Evolutionary conservation across 1,140 invertebrate species (phyloP).

Genomic region (Cydia strobilella): DNA sequence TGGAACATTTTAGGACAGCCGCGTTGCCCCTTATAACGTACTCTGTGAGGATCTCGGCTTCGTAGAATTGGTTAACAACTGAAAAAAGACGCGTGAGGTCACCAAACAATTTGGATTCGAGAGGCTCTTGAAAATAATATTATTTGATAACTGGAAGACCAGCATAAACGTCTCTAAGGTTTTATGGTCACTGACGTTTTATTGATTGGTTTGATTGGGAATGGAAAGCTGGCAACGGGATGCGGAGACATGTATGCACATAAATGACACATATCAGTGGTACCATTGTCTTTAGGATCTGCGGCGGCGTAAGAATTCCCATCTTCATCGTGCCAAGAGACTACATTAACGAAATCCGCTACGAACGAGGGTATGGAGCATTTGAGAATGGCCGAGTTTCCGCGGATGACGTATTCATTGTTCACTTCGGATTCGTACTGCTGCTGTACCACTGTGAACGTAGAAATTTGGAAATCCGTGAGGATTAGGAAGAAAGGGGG

Average conservation of each 20-base stretch:
- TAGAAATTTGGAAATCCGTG: constrained; percentile 11
- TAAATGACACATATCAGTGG: constrained; percentile 39
- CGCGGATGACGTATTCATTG: constrained; percentile 94
- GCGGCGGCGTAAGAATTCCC: constrained; percentile 80
- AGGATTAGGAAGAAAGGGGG: constrained; percentile 42
- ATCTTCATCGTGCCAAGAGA: constrained; percentile 92
- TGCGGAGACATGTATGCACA: constrained; percentile 35
- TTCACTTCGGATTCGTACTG: constrained; percentile 93
- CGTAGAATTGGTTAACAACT: constrained; percentile 92
- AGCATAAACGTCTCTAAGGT: not conserved
- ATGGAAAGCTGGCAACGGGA: constrained; percentile 35
- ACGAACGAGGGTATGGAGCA: constrained; percentile 96
- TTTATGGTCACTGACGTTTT: constrained; percentile 1
- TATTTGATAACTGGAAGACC: constrained; percentile 11
- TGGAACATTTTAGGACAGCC: constrained; percentile 89
- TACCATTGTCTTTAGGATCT: constrained; percentile 84
- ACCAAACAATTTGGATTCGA: not conserved
- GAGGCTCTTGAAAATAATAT: not conserved
- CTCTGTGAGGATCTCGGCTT: constrained; percentile 88
- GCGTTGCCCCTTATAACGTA: constrained; percentile 91
- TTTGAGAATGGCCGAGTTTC: constrained; percentile 94
- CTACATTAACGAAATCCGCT: constrained; percentile 93
- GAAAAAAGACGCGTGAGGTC: constrained; percentile 60
- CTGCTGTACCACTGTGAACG: constrained; percentile 88
- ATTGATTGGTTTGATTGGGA: constrained; percentile 36